These are phyloP conservation scores for Ditula angustiorana DNA, from an alignment of 2,888 invertebrate species.

Conservation along the genomic window DNA sequence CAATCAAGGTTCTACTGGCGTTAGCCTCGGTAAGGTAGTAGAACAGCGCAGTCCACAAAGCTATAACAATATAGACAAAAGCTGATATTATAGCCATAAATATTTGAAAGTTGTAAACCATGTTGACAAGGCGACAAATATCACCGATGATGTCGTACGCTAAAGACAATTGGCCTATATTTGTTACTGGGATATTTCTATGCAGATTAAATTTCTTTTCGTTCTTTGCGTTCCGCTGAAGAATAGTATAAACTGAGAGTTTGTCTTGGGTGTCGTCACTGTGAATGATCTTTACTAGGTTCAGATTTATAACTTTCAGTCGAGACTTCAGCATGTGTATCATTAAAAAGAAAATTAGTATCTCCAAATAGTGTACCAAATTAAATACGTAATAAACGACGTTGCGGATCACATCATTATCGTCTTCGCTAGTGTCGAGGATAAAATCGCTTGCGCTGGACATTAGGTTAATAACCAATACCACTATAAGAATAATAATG, in stretches of 20 bases:
- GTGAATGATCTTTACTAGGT: slow-evolving; percentile 54
- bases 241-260: slow-evolving; percentile 23
- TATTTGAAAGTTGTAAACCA: slow-evolving; percentile 65
- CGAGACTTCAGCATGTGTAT: slow-evolving; percentile 58
- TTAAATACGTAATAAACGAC: slow-evolving; percentile 35
- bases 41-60: slow-evolving; percentile 63
- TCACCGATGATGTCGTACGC: slow-evolving; percentile 62
- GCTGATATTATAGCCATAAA: slow-evolving; percentile 65
- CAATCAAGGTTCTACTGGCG: slow-evolving; percentile 49
- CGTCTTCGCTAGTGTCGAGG: slow-evolving; percentile 38
- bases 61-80: slow-evolving; percentile 62
- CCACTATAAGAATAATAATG: slow-evolving; percentile 41
- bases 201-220: slow-evolving; percentile 51
- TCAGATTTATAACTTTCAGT: slow-evolving; percentile 56
- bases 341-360: slow-evolving; percentile 56
- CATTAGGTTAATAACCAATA: slow-evolving; percentile 46
- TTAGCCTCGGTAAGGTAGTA: slow-evolving; percentile 51
- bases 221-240: slow-evolving; percentile 41
- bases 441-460: slow-evolving; percentile 46
- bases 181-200: slow-evolving; percentile 50
- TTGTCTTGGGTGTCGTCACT: slow-evolving; percentile 16
- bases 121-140: slow-evolving; percentile 57
- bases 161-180: slow-evolving; percentile 59
- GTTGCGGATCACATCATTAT: not conserved
- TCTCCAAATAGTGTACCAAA: slow-evolving; percentile 59